Conservation (phyloP, 2,888 invertebrate species). For the Thera britannica region DNA sequence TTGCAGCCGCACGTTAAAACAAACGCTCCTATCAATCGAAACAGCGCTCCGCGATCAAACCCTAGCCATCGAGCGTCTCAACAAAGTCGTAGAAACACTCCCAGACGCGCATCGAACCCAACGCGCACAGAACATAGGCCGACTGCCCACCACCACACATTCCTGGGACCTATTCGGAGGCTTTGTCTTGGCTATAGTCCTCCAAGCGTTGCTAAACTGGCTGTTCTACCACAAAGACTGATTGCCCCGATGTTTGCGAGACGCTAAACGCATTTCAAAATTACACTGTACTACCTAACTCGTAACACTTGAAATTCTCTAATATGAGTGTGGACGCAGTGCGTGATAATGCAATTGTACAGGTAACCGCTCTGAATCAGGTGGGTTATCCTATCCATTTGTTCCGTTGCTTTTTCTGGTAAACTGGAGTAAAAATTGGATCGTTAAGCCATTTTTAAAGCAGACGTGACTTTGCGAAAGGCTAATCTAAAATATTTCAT, state of each 20-base stretch:
- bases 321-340: too few species aligned
- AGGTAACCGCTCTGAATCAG: too few species aligned
- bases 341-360: too few species aligned
- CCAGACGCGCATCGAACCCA: constrained; percentile 26
- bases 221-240: constrained; percentile 72
- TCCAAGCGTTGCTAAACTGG: constrained; percentile 74
- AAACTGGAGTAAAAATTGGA: too few species aligned
- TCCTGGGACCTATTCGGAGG: constrained; percentile 74
- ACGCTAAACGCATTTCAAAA: constrained; percentile 1
- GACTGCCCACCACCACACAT: constrained; percentile 54
- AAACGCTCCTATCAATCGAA: constrained; percentile 78
- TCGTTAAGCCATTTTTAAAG: too few species aligned
- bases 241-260: constrained; percentile 30
- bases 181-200: constrained; percentile 68
- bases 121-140: constrained; percentile 53
- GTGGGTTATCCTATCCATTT: too few species aligned
- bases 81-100: constrained; percentile 60
- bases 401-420: too few species aligned
- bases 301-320: neutral
- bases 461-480: too few species aligned
- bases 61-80: constrained; percentile 69
- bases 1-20: constrained; percentile 74
- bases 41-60: constrained; percentile 79
- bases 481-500: too few species aligned
- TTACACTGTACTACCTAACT: neutral